A percentile compares a stretch with the other conserved stretches of the same genome.
These are phyloP conservation scores for Drosophila lacteicornis DNA, from an alignment of 1,140 invertebrate species.

Conservation along the genomic window DNA sequence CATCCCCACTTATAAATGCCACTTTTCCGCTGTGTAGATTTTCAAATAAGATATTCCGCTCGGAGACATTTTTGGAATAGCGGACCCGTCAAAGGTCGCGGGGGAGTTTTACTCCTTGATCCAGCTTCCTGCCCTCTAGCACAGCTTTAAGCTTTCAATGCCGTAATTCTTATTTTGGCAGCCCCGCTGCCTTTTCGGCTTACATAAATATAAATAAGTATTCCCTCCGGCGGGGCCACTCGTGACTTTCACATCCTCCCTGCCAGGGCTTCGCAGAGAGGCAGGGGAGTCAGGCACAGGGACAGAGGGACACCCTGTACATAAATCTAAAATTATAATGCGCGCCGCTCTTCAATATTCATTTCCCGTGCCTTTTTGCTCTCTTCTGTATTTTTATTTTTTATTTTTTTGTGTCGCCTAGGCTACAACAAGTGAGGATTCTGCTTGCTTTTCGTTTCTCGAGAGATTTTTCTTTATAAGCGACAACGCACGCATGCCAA, in stretches of 20 bases:
- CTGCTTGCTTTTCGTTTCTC: slow-evolving; percentile 64
- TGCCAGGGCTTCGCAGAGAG: neutral
- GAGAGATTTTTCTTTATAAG: slow-evolving; percentile 70
- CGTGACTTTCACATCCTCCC: slow-evolving; percentile 14
- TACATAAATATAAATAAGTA: slow-evolving; percentile 55
- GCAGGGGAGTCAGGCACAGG: neutral
- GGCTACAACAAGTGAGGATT: slow-evolving; percentile 60
- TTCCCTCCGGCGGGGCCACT: slow-evolving; percentile 30
- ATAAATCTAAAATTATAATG: slow-evolving; percentile 80
- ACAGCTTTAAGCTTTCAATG: slow-evolving; percentile 51
- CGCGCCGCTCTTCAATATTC: slow-evolving; percentile 62
- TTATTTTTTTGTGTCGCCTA: slow-evolving; percentile 35
- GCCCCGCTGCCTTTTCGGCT: slow-evolving; percentile 40
- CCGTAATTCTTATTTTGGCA: slow-evolving; percentile 53
- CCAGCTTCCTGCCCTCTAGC: slow-evolving; percentile 24
- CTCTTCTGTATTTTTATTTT: slow-evolving; percentile 29
- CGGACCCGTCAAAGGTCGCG: slow-evolving; percentile 11
- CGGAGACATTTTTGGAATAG: slow-evolving; percentile 26
- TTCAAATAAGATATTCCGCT: slow-evolving; percentile 11
- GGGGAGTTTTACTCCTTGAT: slow-evolving; percentile 8
- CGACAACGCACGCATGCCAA: slow-evolving; percentile 55
- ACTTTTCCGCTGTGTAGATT: slow-evolving; percentile 14
- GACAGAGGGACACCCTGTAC: slow-evolving; percentile 64
- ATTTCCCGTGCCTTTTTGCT: slow-evolving; percentile 31
- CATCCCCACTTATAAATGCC: neutral